Percentiles rank a stretch among this genome's conserved stretches.
Evolutionary conservation across 2,888 invertebrate species (phyloP).

Genomic region (Cephalotes varians): DNA sequence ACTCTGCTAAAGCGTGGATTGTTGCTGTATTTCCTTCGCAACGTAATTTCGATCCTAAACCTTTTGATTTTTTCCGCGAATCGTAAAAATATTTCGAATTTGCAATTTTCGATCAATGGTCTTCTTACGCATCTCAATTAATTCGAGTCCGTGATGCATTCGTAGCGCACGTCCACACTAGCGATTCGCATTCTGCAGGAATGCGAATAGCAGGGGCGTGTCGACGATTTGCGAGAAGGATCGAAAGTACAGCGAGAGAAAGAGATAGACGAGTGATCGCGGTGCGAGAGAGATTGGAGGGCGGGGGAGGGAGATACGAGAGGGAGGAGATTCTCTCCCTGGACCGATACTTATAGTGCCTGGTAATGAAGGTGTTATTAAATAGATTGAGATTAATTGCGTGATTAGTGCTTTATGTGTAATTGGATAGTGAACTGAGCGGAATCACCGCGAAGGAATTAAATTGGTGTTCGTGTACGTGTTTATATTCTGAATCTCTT

Average conservation of each 20-base stretch:
- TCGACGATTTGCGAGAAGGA: slow-evolving; percentile 75
- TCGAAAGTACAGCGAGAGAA: slow-evolving; percentile 61
- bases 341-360: slow-evolving; percentile 72
- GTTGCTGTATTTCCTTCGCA: not conserved
- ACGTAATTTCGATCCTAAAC: not conserved
- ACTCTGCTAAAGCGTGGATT: slow-evolving; percentile 53
- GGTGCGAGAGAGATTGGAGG: slow-evolving; percentile 44
- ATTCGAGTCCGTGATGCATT: slow-evolving; percentile 74
- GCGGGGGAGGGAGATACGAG: slow-evolving; percentile 31
- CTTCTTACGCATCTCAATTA: slow-evolving; percentile 77
- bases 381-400: slow-evolving; percentile 85
- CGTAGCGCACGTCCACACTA: slow-evolving; percentile 67
- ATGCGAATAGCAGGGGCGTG: slow-evolving; percentile 79
- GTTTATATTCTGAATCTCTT: slow-evolving; percentile 71
- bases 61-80: not conserved
- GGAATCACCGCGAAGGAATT: slow-evolving; percentile 73
- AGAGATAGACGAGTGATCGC: slow-evolving; percentile 48
- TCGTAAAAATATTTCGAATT: slow-evolving; percentile 57
- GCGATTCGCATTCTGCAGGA: slow-evolving; percentile 73
- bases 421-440: slow-evolving; percentile 82
- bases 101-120: slow-evolving; percentile 62
- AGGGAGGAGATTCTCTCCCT: slow-evolving; percentile 64
- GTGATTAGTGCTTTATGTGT: slow-evolving; percentile 84
- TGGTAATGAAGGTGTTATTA: slow-evolving; percentile 85
- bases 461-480: slow-evolving; percentile 75